Evolutionary conservation across 2,113 vertebrate genomes (phyloP).

Genomic region (Microcebus tavaratra): DNA sequence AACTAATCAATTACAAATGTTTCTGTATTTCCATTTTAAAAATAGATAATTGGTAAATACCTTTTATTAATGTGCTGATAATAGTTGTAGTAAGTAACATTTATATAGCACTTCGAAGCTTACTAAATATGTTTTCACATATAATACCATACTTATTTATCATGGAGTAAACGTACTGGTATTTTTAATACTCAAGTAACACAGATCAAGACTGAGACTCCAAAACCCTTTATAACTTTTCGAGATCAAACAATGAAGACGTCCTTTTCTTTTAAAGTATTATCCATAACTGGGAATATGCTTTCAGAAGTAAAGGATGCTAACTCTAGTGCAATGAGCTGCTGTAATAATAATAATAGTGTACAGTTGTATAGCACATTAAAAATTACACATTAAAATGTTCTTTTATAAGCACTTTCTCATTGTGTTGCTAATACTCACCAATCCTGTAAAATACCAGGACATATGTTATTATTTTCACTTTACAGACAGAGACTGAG

Average conservation of each 20-base stretch:
- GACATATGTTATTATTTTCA: neutral
- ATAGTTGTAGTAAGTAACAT: neutral
- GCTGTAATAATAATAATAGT: neutral
- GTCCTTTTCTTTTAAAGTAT: neutral
- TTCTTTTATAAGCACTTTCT: neutral
- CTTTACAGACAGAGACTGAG: neutral
- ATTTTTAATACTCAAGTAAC: constrained; percentile 22
- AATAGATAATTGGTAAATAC: neutral
- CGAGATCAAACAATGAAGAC: neutral
- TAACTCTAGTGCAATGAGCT: neutral
- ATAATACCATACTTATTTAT: neutral
- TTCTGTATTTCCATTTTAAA: neutral
- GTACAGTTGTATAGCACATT: fast-evolving
- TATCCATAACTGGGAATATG: neutral
- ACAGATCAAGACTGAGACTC: neutral
- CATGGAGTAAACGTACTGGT: neutral
- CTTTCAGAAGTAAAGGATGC: neutral
- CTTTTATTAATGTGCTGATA: neutral
- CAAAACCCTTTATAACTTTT: constrained; percentile 16
- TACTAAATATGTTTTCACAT: neutral
- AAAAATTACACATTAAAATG: neutral
- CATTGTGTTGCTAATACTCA: neutral
- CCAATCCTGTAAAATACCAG: neutral
- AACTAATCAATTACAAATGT: neutral
- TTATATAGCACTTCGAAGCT: neutral